Percentiles rank a stretch among this genome's conserved stretches.
phyloP scores from a whole-genome alignment of 2,113 vertebrate genomes.

The Hiodon tergisus region DNA sequence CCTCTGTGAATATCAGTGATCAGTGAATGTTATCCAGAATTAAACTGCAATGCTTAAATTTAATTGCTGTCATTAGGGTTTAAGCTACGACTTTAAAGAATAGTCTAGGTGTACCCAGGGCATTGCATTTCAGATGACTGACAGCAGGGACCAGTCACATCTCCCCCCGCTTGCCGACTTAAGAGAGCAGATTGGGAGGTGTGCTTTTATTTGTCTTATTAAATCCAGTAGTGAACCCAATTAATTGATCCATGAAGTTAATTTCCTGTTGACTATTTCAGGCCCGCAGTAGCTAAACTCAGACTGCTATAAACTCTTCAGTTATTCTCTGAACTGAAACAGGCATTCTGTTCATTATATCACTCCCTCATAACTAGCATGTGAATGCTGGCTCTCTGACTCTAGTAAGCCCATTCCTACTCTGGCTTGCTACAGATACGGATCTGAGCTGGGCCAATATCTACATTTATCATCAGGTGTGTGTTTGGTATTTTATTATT shows the following conservation, averaged over 20 bases:
- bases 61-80: conserved; percentile 4
- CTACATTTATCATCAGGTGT: too few species aligned
- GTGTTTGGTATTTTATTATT: too few species aligned
- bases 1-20: background rate
- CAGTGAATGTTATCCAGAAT: background rate
- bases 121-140: conserved; percentile 20
- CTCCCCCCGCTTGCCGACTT: conserved; percentile 23
- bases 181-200: conserved; percentile 20
- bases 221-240: conserved; percentile 4
- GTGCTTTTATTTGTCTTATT: conserved; percentile 19
- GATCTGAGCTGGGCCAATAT: too few species aligned
- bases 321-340: background rate
- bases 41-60: background rate
- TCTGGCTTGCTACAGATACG: too few species aligned
- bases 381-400: background rate
- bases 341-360: background rate
- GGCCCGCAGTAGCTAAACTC: background rate
- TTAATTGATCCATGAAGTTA: background rate
- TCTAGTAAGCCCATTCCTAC: too few species aligned
- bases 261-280: background rate
- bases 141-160: background rate
- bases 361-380: background rate
- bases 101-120: background rate
- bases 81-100: conserved; percentile 2
- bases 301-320: background rate